Conservation (phyloP, 2,797 vertebrate species). For the Fringilla coelebs region DNA sequence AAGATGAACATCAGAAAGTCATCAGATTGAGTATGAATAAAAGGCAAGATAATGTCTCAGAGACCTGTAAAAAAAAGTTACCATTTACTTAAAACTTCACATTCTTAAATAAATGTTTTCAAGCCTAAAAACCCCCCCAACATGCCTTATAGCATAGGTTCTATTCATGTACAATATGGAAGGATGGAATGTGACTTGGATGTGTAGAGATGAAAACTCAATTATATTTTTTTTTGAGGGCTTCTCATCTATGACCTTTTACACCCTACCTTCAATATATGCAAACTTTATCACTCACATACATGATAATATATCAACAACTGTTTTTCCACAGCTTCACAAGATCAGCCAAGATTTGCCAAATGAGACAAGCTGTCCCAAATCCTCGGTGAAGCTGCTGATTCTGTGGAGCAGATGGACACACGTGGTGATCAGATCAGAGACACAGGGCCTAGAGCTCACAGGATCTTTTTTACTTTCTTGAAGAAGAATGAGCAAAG, state of each 20-base stretch:
- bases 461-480: not conserved
- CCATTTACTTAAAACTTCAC: not conserved
- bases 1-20: no score
- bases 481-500: not conserved
- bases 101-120: not conserved
- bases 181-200: not conserved
- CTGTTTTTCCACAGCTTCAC: not conserved
- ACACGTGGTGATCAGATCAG: not conserved
- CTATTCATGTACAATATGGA: not conserved
- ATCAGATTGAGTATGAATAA: not conserved
- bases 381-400: not conserved
- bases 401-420: not conserved
- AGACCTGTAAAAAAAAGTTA: not conserved
- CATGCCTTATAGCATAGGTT: not conserved
- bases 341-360: not conserved
- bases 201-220: not conserved
- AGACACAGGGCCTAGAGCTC: not conserved
- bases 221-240: not conserved
- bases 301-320: not conserved
- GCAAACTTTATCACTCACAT: not conserved
- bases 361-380: not conserved
- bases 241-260: not conserved
- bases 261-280: not conserved
- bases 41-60: not conserved
- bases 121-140: not conserved